Evolutionary conservation across 2,797 vertebrate genomes (phyloP).

Genomic region (Gymnoscopelus braueri): DNA sequence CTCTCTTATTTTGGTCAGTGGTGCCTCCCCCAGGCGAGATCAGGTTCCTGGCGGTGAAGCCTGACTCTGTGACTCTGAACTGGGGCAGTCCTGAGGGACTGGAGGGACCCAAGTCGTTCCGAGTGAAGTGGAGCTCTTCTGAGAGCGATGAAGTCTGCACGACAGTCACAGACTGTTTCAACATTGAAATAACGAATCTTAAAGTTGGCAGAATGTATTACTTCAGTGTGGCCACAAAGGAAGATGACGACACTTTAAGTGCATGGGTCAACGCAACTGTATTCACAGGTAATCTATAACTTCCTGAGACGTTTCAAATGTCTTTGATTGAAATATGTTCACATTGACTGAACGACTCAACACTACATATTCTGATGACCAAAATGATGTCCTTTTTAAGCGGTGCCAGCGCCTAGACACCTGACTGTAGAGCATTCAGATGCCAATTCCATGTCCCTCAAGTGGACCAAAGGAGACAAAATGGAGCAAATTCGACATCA

Average conservation of each 20-base stretch:
- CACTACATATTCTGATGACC: neutral
- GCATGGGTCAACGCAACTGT: constrained; percentile 10
- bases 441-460: constrained; percentile 20
- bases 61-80: constrained; percentile 17
- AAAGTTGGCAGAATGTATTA: constrained; percentile 25
- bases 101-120: constrained; percentile 12
- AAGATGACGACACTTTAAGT: constrained; percentile 26
- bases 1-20: constrained; percentile 29
- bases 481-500: constrained; percentile 32
- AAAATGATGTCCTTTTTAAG: constrained; percentile 24
- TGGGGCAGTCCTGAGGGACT: neutral
- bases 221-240: constrained; percentile 38
- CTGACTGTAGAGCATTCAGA: constrained; percentile 21
- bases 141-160: neutral
- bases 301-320: neutral
- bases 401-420: constrained; percentile 11
- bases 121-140: neutral
- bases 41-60: constrained; percentile 25
- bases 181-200: constrained; percentile 38
- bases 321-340: neutral
- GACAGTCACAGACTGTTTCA: constrained; percentile 7
- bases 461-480: constrained; percentile 37
- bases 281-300: constrained; percentile 26
- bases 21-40: constrained; percentile 60
- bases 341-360: neutral